Evolutionary conservation across 2,888 invertebrate species (phyloP).

Genomic region (Xestoiulus laeticollis): DNA sequence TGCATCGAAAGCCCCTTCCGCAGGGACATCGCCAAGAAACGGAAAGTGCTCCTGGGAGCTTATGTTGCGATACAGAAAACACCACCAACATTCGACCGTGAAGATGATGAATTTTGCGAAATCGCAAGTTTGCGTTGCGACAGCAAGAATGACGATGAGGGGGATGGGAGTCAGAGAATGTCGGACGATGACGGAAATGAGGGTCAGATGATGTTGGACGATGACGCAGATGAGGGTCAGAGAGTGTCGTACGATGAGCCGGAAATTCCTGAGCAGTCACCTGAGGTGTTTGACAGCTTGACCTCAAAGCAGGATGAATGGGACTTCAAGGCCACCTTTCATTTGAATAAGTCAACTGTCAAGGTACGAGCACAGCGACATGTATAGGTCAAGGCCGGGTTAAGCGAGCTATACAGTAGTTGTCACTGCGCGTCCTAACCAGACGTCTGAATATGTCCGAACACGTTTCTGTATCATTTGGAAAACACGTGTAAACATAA

Average conservation of each 20-base stretch:
- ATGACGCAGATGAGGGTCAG: too few species aligned
- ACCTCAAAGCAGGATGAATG: not conserved
- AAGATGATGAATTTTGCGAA: not conserved
- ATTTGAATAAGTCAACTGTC: not conserved
- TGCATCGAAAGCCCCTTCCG: not conserved
- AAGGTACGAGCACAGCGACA: too few species aligned
- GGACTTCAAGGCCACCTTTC: not conserved
- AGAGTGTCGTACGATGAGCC: too few species aligned
- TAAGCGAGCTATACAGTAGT: too few species aligned
- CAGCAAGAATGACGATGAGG: not conserved
- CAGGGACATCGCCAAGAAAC: not conserved
- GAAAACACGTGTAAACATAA: too few species aligned
- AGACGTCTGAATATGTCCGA: too few species aligned
- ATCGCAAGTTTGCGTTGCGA: not conserved
- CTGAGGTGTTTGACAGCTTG: not conserved
- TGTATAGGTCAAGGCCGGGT: too few species aligned
- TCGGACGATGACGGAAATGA: not conserved
- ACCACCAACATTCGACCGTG: not conserved
- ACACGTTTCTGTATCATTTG: too few species aligned
- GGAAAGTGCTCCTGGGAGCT: not conserved
- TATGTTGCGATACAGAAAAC: not conserved
- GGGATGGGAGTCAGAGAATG: not conserved
- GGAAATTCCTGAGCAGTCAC: not conserved
- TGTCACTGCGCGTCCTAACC: too few species aligned
- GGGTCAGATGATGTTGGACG: too few species aligned